phyloP scores from a whole-genome alignment of 2,797 vertebrate genomes.

The Megaceryle alcyon region DNA sequence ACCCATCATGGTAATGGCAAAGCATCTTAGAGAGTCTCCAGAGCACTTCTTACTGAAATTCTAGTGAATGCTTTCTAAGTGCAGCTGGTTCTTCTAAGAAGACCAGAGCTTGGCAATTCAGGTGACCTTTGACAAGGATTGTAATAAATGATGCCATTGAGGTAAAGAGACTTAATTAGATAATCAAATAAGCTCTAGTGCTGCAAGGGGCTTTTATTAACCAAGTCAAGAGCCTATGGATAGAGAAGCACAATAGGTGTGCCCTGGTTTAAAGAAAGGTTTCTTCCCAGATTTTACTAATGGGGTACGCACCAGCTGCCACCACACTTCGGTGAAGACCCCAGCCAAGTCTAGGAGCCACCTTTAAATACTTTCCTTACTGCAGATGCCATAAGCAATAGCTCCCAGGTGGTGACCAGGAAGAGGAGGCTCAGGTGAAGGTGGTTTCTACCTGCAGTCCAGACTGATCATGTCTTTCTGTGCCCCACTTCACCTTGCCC shows the following conservation, averaged over 20 bases:
- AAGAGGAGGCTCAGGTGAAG: not conserved
- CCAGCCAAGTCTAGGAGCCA: not conserved
- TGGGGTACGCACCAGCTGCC: not conserved
- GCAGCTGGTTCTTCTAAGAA: not conserved
- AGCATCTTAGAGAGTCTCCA: not conserved
- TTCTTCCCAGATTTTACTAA: not conserved
- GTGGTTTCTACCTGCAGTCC: not conserved
- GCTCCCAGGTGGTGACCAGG: not conserved
- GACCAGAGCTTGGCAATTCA: not conserved
- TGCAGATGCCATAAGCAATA: not conserved
- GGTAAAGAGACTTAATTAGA: not conserved
- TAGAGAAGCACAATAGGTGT: not conserved
- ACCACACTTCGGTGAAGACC: not conserved
- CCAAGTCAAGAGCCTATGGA: not conserved
- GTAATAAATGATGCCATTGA: not conserved
- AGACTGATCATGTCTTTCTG: accelerated
- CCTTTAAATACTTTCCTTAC: not conserved
- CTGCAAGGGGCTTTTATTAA: not conserved
- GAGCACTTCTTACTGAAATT: not conserved
- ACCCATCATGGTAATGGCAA: not conserved
- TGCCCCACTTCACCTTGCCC: not conserved
- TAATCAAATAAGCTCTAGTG: not conserved
- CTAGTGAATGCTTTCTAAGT: not conserved
- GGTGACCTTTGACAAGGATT: not conserved
- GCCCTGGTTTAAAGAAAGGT: not conserved